phyloP scores from a whole-genome alignment of 2,113 vertebrate species.

The Electrona antarctica region DNA sequence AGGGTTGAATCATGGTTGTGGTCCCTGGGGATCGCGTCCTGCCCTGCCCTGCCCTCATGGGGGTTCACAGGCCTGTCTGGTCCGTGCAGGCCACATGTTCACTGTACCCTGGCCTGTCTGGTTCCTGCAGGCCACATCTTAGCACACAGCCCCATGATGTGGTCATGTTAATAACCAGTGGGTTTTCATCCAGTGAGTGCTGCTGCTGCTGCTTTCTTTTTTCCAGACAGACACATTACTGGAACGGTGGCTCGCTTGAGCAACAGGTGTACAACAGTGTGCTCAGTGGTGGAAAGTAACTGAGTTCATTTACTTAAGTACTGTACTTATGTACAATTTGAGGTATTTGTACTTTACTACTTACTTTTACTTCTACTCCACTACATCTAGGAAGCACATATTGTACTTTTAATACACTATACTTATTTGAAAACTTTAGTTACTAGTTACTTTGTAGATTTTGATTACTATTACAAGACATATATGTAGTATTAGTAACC shows the following conservation, averaged over 20 bases:
- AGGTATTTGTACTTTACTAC: no score
- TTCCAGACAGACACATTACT: background rate
- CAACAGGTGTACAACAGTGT: slow-evolving; percentile 49
- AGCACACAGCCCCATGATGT: slow-evolving; percentile 57
- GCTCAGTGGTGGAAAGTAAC: no score
- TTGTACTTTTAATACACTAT: no score
- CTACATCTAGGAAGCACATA: no score
- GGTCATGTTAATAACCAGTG: slow-evolving; percentile 50
- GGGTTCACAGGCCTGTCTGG: slow-evolving; percentile 15
- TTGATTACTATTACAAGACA: no score
- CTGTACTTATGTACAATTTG: no score
- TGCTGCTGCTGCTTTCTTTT: slow-evolving; percentile 31
- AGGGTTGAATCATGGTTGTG: slow-evolving; percentile 60
- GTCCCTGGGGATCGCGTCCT: slow-evolving; percentile 32
- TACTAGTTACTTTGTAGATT: no score
- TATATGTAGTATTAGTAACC: no score
- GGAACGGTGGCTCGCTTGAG: slow-evolving; percentile 1
- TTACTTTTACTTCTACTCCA: no score
- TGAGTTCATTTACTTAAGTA: no score
- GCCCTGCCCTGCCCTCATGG: slow-evolving; percentile 4
- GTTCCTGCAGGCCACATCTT: slow-evolving; percentile 49
- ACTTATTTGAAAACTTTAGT: no score
- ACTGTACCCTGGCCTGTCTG: slow-evolving; percentile 45
- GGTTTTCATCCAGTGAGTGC: slow-evolving; percentile 18
- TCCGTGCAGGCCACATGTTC: slow-evolving; percentile 47